phyloP scores from a whole-genome alignment of 2,888 invertebrate genomes.

The Scaptomyza caliginosa region DNA sequence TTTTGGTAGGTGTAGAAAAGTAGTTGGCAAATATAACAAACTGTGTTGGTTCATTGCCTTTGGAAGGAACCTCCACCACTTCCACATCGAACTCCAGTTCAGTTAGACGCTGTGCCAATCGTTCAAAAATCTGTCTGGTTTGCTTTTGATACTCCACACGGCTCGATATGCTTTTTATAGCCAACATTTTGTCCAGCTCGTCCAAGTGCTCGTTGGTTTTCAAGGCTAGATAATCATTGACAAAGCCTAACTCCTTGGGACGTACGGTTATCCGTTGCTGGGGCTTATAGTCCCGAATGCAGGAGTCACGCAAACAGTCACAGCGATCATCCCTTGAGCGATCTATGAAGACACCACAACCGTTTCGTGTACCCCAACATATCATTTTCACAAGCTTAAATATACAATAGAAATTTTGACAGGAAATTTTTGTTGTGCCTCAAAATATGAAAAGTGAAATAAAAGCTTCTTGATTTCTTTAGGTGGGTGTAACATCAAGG shows the following conservation, averaged over 20 bases:
- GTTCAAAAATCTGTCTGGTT: constrained; percentile 35
- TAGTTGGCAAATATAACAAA: constrained; percentile 50
- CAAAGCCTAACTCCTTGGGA: neutral
- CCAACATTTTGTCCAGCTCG: constrained; percentile 22
- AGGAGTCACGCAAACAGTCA: constrained; percentile 37
- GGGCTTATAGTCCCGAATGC: constrained; percentile 34
- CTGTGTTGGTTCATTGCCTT: neutral
- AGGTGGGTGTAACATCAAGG: neutral
- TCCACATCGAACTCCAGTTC: constrained; percentile 48
- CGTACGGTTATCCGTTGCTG: constrained; percentile 11
- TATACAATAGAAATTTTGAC: constrained; percentile 3
- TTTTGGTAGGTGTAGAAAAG: constrained; percentile 47
- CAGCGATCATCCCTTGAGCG: constrained; percentile 20
- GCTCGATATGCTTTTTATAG: constrained; percentile 25
- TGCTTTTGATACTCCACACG: neutral
- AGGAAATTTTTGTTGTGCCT: neutral
- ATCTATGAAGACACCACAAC: constrained; percentile 38
- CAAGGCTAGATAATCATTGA: neutral
- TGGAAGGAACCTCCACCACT: constrained; percentile 16
- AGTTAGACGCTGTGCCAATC: constrained; percentile 22
- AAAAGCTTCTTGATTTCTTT: neutral
- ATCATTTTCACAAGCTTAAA: constrained; percentile 31
- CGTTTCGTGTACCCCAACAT: constrained; percentile 49
- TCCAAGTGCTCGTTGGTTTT: neutral
- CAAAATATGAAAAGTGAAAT: neutral